phyloP scores from a whole-genome alignment of 2,113 vertebrate species.

The Zapus hudsonius region DNA sequence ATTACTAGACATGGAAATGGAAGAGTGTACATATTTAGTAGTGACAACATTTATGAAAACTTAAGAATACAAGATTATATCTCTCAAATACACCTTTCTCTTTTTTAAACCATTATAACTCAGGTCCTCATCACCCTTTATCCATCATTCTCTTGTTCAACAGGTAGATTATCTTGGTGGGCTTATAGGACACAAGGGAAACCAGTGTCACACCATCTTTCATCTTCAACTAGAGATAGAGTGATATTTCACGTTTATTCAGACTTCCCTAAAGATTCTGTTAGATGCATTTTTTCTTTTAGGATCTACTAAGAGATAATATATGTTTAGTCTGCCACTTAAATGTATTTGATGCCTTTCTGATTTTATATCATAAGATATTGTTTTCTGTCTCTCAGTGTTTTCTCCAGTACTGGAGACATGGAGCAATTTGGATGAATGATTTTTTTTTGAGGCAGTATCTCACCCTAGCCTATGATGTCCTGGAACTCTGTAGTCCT shows the following conservation, averaged over 20 bases:
- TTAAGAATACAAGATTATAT: slow-evolving; percentile 17
- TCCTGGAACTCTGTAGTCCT: too few relatives aligned
- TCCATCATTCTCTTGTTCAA: neutral
- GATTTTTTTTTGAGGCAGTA: too few relatives aligned
- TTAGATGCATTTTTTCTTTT: neutral
- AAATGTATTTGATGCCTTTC: neutral
- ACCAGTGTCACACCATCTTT: neutral
- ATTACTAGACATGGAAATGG: neutral
- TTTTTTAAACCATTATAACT: neutral
- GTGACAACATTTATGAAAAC: neutral
- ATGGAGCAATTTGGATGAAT: neutral
- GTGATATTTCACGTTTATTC: neutral
- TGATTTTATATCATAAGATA: slow-evolving; percentile 8
- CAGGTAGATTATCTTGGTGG: neutral
- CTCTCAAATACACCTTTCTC: neutral
- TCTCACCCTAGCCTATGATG: too few relatives aligned
- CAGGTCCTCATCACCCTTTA: neutral
- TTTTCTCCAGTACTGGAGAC: neutral
- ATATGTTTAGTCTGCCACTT: neutral
- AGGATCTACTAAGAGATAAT: too few relatives aligned
- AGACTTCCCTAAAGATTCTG: neutral
- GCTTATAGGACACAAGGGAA: neutral
- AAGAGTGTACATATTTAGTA: neutral
- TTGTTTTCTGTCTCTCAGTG: neutral
- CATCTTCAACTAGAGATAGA: neutral